phyloP scores from a whole-genome alignment of 2,888 invertebrate species.

The Augochlorella aurata region DNA sequence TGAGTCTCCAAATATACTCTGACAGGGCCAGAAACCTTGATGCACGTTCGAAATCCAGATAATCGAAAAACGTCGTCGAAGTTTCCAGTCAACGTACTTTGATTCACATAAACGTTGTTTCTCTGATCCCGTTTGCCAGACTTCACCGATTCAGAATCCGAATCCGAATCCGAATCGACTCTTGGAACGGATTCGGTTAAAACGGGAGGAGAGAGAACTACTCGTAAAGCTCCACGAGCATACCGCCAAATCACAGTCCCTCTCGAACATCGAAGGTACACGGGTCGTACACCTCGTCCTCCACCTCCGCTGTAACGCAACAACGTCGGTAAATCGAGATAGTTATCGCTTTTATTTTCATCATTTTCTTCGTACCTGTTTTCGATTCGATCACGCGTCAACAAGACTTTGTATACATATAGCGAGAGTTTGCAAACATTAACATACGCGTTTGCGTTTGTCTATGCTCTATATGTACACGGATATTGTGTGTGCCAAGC shows the following conservation, averaged over 20 bases:
- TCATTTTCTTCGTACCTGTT: not conserved
- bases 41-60: slow-evolving; percentile 87
- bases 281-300: slow-evolving; percentile 88
- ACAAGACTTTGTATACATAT: not conserved
- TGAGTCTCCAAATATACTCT: slow-evolving; percentile 78
- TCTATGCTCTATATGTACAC: not conserved
- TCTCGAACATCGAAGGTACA: slow-evolving; percentile 89
- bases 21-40: slow-evolving; percentile 83
- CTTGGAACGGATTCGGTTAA: slow-evolving; percentile 8
- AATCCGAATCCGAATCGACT: not conserved
- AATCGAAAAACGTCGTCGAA: slow-evolving; percentile 1
- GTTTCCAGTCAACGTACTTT: not conserved
- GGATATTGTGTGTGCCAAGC: not conserved
- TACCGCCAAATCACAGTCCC: slow-evolving; percentile 90
- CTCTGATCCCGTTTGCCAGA: not conserved
- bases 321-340: not conserved
- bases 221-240: slow-evolving; percentile 88
- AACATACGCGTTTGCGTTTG: not conserved
- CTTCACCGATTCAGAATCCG: not conserved
- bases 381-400: not conserved
- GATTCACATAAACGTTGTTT: not conserved
- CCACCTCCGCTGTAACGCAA: slow-evolving; percentile 84
- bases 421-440: not conserved
- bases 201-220: slow-evolving; percentile 83
- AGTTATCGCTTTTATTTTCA: not conserved